Conservation (phyloP, 2,888 invertebrate genomes). For the Mesorhabditis belari region DNA sequence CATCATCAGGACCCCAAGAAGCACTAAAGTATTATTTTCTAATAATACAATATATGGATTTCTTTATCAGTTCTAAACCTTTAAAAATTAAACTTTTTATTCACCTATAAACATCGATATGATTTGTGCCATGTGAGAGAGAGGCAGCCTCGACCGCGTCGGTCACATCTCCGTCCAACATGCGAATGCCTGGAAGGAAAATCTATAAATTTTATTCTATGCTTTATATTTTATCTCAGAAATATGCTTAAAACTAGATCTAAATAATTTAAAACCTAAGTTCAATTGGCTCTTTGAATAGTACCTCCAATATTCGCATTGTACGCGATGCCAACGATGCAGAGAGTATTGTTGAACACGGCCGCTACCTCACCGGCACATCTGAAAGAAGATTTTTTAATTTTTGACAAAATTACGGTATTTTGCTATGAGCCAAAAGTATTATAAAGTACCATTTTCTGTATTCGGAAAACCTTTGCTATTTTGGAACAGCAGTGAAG, state of each 20-base stretch:
- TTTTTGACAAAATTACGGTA: not conserved
- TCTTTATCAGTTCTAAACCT: not conserved
- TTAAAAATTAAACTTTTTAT: conserved; percentile 3
- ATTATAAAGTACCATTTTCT: too few species aligned
- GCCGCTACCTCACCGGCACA: conserved; percentile 78
- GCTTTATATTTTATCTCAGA: too few species aligned
- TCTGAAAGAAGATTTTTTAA: conserved; percentile 2
- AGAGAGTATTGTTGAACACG: conserved; percentile 84
- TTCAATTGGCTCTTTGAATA: too few species aligned
- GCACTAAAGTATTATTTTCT: conserved; percentile 11
- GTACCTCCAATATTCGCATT: conserved; percentile 76
- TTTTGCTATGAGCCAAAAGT: too few species aligned
- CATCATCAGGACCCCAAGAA: conserved; percentile 68
- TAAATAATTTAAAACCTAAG: too few species aligned
- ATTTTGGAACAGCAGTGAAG: too few species aligned
- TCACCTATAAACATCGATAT: conserved; percentile 81
- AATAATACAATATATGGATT: not conserved
- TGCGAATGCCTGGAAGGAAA: conserved; percentile 41
- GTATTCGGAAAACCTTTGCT: not conserved
- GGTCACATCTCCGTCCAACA: conserved; percentile 78
- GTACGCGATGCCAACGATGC: conserved; percentile 91
- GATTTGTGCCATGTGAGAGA: conserved; percentile 83
- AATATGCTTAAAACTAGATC: too few species aligned
- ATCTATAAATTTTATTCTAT: too few species aligned
- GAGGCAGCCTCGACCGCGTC: conserved; percentile 93